These are phyloP conservation scores for Diaprepes abbreviatus DNA, from an alignment of 2,888 invertebrate genomes.

Conservation along the genomic window DNA sequence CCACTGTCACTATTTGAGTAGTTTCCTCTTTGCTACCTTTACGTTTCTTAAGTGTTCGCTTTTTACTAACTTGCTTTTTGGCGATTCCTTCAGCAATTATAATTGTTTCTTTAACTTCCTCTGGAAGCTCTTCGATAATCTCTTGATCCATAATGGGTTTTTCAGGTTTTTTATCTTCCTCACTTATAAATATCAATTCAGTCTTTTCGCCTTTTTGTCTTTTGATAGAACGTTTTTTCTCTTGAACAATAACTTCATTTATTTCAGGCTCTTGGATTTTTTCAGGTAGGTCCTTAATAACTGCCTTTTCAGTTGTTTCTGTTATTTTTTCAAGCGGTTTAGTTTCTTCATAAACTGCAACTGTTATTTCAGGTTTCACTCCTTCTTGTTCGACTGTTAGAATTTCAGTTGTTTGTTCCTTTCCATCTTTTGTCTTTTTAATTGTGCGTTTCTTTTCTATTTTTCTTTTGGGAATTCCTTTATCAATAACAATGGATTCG, in stretches of 20 bases:
- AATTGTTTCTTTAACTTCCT: slow-evolving; percentile 60
- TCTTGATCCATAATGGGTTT: too few species aligned
- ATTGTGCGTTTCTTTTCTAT: slow-evolving; percentile 61
- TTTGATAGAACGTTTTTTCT: slow-evolving; percentile 67
- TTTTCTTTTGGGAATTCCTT: slow-evolving; percentile 55
- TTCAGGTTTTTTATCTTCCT: slow-evolving; percentile 55
- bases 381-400: slow-evolving; percentile 59
- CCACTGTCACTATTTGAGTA: slow-evolving; percentile 56
- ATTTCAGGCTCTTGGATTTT: slow-evolving; percentile 59
- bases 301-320: slow-evolving; percentile 41
- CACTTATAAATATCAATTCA: slow-evolving; percentile 56
- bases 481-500: slow-evolving; percentile 59
- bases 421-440: slow-evolving; percentile 65
- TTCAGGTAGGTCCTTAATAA: slow-evolving; percentile 57
- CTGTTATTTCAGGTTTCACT: slow-evolving; percentile 56
- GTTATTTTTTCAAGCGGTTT: slow-evolving; percentile 45
- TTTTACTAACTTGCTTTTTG: slow-evolving; percentile 61
- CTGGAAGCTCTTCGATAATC: slow-evolving; percentile 54
- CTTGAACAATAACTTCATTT: slow-evolving; percentile 64
- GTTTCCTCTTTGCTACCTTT: slow-evolving; percentile 61
- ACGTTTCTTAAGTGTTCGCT: slow-evolving; percentile 67
- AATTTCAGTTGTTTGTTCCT: slow-evolving; percentile 64
- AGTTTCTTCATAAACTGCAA: slow-evolving; percentile 51
- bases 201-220: slow-evolving; percentile 63
- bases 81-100: slow-evolving; percentile 58